These are phyloP conservation scores for Ophiodon elongatus DNA, from an alignment of 2,113 vertebrate species.

Conservation along the genomic window DNA sequence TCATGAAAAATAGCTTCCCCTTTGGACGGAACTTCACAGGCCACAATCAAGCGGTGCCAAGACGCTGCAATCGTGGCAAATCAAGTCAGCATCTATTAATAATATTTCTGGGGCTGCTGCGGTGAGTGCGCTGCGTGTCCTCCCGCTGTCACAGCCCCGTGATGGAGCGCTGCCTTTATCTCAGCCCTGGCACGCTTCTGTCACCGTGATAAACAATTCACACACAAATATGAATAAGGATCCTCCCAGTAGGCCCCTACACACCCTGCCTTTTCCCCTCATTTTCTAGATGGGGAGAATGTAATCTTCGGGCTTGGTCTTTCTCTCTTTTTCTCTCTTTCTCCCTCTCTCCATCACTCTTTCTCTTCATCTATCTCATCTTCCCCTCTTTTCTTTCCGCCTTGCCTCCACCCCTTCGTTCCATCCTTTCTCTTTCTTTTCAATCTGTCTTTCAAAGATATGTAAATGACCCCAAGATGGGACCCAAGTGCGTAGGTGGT, in stretches of 20 bases:
- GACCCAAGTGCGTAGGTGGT: conserved; percentile 91
- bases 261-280: conserved; percentile 76
- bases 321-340: conserved; percentile 64
- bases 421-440: conserved; percentile 80
- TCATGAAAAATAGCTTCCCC: conserved; percentile 99
- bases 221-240: conserved; percentile 99
- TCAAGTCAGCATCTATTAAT: conserved; percentile 99
- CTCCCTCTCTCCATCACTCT: conserved; percentile 56
- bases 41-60: conserved; percentile 94
- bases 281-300: conserved; percentile 83
- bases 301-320: conserved; percentile 80
- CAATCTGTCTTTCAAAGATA: conserved; percentile 87
- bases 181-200: conserved; percentile 99
- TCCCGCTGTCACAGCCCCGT: conserved; percentile 97
- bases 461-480: conserved; percentile 84
- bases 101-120: conserved; percentile 99
- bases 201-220: conserved; percentile 99
- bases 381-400: conserved; percentile 39
- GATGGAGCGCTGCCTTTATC: conserved; percentile 99
- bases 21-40: conserved; percentile 99
- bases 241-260: conserved; percentile 98
- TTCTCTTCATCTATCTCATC: conserved; percentile 63
- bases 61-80: conserved; percentile 95
- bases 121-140: conserved; percentile 93
- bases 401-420: conserved; percentile 53